These are phyloP conservation scores for Nematopogon swammerdamellus DNA, from an alignment of 2,888 invertebrate species.

Conservation along the genomic window DNA sequence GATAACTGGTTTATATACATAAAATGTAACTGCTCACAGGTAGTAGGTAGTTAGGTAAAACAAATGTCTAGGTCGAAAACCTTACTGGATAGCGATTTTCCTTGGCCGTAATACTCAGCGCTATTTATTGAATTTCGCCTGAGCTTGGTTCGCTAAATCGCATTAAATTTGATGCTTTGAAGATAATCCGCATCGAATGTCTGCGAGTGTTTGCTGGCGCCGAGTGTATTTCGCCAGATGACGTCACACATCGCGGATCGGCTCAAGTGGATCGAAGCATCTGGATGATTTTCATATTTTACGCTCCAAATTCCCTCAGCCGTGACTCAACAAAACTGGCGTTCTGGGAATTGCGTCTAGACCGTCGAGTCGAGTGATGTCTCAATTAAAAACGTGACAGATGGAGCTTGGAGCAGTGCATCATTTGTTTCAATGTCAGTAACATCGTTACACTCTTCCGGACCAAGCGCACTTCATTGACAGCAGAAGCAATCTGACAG, in stretches of 20 bases:
- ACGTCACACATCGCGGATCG: background rate
- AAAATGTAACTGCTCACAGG: no score
- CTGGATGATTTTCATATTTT: background rate
- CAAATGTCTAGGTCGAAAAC: no score
- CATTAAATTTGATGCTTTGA: background rate
- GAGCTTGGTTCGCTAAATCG: background rate
- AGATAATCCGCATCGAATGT: background rate
- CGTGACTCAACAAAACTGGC: background rate
- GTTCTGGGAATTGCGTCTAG: background rate
- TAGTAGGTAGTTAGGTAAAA: no score
- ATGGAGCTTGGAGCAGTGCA: background rate
- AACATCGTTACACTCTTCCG: background rate
- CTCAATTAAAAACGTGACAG: background rate
- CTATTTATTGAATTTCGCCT: background rate
- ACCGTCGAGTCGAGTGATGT: background rate
- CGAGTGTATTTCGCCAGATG: background rate
- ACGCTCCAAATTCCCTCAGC: background rate
- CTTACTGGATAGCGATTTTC: no score
- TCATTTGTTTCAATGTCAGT: background rate
- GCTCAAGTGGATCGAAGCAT: background rate
- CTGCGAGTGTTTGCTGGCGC: background rate
- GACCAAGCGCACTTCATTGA: no score
- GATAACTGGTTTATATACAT: no score
- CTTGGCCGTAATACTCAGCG: background rate
- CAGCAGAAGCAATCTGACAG: no score